Conservation (phyloP, 1,140 invertebrate species). For the Plectrocnemia conspersa region DNA sequence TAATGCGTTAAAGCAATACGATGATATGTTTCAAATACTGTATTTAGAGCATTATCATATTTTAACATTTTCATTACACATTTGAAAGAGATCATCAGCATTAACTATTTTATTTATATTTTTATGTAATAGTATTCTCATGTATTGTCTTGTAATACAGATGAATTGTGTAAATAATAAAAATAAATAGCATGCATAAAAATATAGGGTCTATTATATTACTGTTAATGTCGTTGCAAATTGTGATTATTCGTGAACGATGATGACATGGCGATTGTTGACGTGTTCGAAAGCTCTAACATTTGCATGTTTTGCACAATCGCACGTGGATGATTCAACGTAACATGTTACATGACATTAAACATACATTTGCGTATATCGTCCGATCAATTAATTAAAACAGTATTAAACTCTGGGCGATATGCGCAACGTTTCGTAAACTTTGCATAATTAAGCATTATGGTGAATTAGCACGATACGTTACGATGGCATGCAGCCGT, state of each 20-base stretch:
- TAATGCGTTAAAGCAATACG: neutral
- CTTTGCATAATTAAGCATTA: neutral
- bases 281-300: neutral
- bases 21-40: neutral
- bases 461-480: neutral
- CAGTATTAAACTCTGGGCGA: neutral
- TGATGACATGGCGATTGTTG: neutral
- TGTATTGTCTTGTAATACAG: constrained; percentile 23
- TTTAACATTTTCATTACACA: constrained; percentile 9
- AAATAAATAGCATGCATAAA: constrained; percentile 7
- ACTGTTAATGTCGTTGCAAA: neutral
- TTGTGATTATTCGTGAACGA: neutral
- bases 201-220: too few relatives aligned
- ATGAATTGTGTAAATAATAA: constrained; percentile 10
- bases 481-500: neutral
- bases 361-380: neutral
- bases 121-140: neutral
- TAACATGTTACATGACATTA: constrained; percentile 3
- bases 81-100: constrained; percentile 5
- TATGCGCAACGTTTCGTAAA: neutral
- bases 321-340: neutral
- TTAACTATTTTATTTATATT: constrained; percentile 3
- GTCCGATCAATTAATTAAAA: neutral
- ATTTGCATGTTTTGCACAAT: neutral
- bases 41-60: constrained; percentile 1